Evolutionary conservation across 2,113 vertebrate genomes (phyloP), one percentile per base, ranked within the genome.

Genomic region (Tyrannus savana): DNA sequence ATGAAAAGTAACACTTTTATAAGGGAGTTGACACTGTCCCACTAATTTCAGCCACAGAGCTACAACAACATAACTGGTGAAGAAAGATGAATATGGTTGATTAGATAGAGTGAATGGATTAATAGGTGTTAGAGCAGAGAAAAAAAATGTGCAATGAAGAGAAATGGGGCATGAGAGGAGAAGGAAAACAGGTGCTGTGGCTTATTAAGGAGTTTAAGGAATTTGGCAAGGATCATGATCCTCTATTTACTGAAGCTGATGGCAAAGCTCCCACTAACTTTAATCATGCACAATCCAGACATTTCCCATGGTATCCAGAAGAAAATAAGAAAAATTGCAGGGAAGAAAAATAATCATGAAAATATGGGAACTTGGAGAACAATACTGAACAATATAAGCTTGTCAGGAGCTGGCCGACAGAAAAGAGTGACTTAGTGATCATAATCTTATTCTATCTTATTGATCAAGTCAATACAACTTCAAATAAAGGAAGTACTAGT

Each of bases 201-300:
- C 83, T 97, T 95, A 89, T 64, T 84, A 41, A 41, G 63, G 90
- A 94, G 74, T 93, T 96, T 94, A 94, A 87, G 79, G 90, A 93
- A 86, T 88, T 95, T 96, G 96, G 92, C 95, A 94, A 56, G 49
- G 79, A 94, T 55, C 13, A 22, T 92, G 84, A 93, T 90, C 37
- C 42, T 35, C 30, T 80, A 64, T 81, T 92, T 75, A 50, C 60
- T 90, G 92, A 78, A 77, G n/a, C 62, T 91, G 63, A 92, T 96
- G 92, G 93, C 92, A 96, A 78, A 90, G 55, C 72, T 95, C 95
- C 96, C 87, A 90, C 90, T 96, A 88, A 80, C 85, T 95, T 96
- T 88, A 96, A 92, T 97, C 80, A 83, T 35, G 44, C 47, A 91
- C 55, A 85, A 90, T 94, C 46, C 56, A 85, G 75, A 88, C 39